phyloP scores from a whole-genome alignment of 2,797 vertebrate genomes.

The Melanogrammus aeglefinus region DNA sequence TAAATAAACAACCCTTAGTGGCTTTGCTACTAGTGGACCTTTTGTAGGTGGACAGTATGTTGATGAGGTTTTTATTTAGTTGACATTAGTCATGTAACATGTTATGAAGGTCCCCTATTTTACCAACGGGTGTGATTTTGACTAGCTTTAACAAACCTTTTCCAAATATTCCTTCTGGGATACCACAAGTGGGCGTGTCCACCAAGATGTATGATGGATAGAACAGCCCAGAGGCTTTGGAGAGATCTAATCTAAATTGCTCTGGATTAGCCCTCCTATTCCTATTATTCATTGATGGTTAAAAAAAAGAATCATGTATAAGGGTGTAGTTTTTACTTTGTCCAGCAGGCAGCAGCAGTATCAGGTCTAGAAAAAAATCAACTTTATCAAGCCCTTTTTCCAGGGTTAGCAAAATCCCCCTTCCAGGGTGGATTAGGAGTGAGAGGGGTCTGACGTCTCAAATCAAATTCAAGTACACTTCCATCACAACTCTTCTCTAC shows the following conservation, averaged over 20 bases:
- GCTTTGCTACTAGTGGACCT: not conserved
- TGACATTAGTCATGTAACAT: too few species aligned
- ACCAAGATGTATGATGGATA: too few species aligned
- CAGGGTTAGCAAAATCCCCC: not conserved
- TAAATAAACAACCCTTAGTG: not conserved
- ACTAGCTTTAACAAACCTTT: too few species aligned
- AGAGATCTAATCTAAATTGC: too few species aligned
- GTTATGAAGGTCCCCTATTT: too few species aligned
- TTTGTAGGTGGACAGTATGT: not conserved
- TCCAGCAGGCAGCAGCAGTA: not conserved
- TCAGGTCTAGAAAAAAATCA: not conserved
- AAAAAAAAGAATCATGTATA: not conserved
- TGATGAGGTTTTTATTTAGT: not conserved
- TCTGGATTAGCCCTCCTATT: too few species aligned
- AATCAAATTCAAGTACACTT: not conserved
- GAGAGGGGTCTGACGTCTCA: not conserved
- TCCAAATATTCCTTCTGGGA: too few species aligned
- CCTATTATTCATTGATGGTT: too few species aligned
- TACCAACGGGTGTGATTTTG: too few species aligned
- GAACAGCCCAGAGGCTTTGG: too few species aligned
- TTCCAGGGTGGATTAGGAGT: too few species aligned
- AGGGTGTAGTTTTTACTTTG: not conserved
- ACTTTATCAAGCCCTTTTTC: not conserved
- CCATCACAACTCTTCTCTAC: not conserved
- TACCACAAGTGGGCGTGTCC: too few species aligned